Conservation (phyloP, 1,140 invertebrate species). For the Aleiodes sp. region DNA sequence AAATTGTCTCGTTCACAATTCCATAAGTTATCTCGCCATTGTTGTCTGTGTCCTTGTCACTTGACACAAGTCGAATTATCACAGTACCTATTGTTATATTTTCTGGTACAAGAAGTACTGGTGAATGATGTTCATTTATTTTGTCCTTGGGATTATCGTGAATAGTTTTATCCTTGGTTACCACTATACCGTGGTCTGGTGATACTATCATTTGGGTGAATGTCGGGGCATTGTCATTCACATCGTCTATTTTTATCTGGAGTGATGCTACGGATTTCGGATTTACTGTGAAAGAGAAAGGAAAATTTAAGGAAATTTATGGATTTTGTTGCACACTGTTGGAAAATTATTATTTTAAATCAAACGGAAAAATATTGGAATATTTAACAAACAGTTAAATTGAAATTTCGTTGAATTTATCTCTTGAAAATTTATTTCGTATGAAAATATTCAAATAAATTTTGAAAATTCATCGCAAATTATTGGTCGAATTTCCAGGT, state of each 20-base stretch:
- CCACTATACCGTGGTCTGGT: constrained; percentile 72
- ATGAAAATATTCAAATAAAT: no score
- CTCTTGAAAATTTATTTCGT: no score
- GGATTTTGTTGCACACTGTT: background rate
- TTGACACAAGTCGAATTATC: constrained; percentile 81
- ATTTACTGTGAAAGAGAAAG: constrained; percentile 66
- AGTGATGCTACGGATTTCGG: constrained; percentile 77
- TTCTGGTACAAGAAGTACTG: constrained; percentile 78
- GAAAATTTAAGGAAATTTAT: background rate
- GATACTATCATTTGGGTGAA: constrained; percentile 75
- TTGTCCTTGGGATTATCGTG: constrained; percentile 50
- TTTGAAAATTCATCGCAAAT: no score
- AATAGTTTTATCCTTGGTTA: constrained; percentile 60
- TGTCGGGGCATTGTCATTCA: constrained; percentile 85
- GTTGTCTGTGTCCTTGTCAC: constrained; percentile 80
- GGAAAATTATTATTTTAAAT: background rate
- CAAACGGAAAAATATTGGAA: no score
- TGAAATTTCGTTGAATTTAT: no score
- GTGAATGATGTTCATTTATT: constrained; percentile 57
- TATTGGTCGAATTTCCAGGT: no score
- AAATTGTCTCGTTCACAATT: constrained; percentile 62
- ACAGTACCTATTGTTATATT: constrained; percentile 77
- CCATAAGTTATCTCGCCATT: constrained; percentile 83
- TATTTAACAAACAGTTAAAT: no score
- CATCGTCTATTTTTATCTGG: constrained; percentile 77